Evolutionary conservation across 64 coral and sea anemone species (phyloP).

Genomic region (Dendronephthya gigantea): DNA sequence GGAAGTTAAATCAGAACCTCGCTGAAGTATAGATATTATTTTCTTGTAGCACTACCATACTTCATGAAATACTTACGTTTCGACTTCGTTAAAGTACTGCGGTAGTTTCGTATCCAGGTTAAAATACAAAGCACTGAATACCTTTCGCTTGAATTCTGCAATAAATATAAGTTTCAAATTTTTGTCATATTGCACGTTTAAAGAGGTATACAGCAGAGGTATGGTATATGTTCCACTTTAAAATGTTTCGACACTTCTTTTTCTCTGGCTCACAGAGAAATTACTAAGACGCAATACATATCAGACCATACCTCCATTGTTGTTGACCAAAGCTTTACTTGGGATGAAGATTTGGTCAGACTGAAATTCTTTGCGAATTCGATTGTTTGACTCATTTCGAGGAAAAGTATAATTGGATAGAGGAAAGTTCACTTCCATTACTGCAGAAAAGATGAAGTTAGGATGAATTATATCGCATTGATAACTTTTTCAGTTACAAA

Average conservation of each 20-base stretch:
- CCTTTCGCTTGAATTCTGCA: neutral
- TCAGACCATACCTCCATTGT: neutral
- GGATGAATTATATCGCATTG: neutral
- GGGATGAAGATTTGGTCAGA: slow-evolving; percentile 6
- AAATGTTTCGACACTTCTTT: no score
- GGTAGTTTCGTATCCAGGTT: neutral
- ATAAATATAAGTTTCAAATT: neutral
- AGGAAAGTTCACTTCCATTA: slow-evolving; percentile 3
- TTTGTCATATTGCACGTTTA: no score
- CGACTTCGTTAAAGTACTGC: neutral
- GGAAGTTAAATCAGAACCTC: no score
- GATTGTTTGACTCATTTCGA: neutral
- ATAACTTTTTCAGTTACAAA: neutral
- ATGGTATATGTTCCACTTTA: no score
- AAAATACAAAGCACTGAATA: slow-evolving; percentile 10
- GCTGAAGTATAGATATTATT: neutral
- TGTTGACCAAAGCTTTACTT: neutral
- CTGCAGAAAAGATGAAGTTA: neutral
- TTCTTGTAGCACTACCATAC: neutral
- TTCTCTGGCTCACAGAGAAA: no score
- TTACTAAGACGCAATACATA: no score
- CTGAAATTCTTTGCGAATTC: neutral
- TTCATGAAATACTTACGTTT: slow-evolving; percentile 7
- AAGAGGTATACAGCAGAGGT: no score
- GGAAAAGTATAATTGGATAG: neutral